Percentiles rank a stretch among this genome's conserved stretches.
Conservation (phyloP, 2,113 vertebrate genomes). For the Labrus mixtus region DNA sequence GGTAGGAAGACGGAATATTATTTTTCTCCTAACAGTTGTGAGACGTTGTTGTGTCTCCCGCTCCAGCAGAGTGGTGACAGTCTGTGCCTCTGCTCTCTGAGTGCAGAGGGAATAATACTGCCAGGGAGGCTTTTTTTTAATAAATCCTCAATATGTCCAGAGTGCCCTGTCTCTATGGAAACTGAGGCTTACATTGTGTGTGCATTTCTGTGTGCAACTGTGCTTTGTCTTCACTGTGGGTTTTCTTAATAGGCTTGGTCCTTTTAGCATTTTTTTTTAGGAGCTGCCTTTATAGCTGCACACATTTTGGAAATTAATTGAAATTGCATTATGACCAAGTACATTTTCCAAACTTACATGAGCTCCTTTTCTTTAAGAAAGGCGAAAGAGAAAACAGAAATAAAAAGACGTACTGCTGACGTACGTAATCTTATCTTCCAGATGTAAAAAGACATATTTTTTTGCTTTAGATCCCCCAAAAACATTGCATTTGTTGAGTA, state of each 20-base stretch:
- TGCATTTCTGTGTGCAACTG: slow-evolving; percentile 22
- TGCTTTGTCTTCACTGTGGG: slow-evolving; percentile 57
- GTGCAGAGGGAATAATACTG: slow-evolving; percentile 64
- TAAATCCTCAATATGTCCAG: slow-evolving; percentile 76
- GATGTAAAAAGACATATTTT: no score
- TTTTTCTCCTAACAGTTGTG: slow-evolving; percentile 21
- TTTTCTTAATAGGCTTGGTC: slow-evolving; percentile 33
- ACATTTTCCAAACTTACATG: no score
- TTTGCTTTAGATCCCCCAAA: no score
- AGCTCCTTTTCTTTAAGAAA: no score
- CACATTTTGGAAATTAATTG: not conserved
- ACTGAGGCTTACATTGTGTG: slow-evolving; percentile 66
- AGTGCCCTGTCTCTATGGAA: slow-evolving; percentile 83
- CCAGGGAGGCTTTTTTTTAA: slow-evolving; percentile 76
- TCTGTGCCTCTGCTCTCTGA: slow-evolving; percentile 56
- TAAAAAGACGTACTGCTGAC: no score
- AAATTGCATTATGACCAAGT: not conserved
- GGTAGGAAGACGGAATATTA: not conserved
- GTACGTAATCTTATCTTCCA: no score
- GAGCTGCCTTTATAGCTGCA: not conserved
- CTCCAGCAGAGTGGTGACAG: slow-evolving; percentile 55
- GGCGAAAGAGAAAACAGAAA: not conserved
- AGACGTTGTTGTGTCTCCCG: slow-evolving; percentile 23
- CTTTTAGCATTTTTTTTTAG: slow-evolving; percentile 8
- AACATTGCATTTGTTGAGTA: no score